phyloP scores from a whole-genome alignment of 2,888 invertebrate species.

The Morpho helenor region DNA sequence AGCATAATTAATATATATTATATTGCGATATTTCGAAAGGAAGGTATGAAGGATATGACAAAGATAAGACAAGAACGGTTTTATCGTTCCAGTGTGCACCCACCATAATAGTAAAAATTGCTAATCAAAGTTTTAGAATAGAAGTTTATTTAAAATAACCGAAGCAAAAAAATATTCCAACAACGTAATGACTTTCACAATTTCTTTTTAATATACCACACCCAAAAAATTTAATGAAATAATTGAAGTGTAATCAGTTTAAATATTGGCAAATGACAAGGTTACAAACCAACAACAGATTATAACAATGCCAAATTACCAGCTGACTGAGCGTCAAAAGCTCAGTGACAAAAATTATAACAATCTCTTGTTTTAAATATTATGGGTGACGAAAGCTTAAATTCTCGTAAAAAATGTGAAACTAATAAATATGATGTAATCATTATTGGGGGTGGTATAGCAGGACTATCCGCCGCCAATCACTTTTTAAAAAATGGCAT shows the following conservation, averaged over 20 bases:
- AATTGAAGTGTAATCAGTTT: too few species aligned
- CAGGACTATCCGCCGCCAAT: slow-evolving; percentile 91
- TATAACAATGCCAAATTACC: slow-evolving; percentile 30
- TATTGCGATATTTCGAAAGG: background rate
- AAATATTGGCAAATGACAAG: too few species aligned
- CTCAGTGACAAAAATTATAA: slow-evolving; percentile 53
- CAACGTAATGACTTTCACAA: too few species aligned
- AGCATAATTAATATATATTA: too few species aligned
- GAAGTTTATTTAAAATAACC: too few species aligned
- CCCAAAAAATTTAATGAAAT: too few species aligned
- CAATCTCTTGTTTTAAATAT: slow-evolving; percentile 49
- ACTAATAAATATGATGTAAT: slow-evolving; percentile 83
- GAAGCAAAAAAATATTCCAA: too few species aligned
- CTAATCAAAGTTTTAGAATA: too few species aligned
- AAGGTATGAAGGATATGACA: background rate
- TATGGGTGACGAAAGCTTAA: slow-evolving; percentile 76
- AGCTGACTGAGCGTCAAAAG: slow-evolving; percentile 66
- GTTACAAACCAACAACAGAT: background rate
- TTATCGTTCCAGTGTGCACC: too few species aligned
- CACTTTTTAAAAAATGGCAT: slow-evolving; percentile 89
- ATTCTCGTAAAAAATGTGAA: slow-evolving; percentile 74
- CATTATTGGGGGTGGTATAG: slow-evolving; percentile 92
- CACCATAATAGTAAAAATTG: too few species aligned
- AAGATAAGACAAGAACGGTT: too few species aligned
- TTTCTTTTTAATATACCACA: too few species aligned